These are phyloP conservation scores for Andrena praecox DNA, from an alignment of 2,888 invertebrate genomes.

Conservation along the genomic window DNA sequence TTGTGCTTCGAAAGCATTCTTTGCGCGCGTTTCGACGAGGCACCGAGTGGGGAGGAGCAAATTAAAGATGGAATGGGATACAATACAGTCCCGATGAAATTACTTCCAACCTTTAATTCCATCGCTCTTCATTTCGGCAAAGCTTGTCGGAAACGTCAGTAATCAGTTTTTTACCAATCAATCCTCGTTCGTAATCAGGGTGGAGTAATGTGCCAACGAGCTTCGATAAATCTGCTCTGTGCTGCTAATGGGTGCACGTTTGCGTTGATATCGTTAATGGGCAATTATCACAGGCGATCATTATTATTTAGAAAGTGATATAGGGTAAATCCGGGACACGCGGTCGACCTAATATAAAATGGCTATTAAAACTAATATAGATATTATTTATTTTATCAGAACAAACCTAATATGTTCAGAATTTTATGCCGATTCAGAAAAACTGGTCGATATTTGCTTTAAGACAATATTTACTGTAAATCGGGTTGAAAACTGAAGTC, in stretches of 20 bases:
- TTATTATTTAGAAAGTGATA: too few species aligned
- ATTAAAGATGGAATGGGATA: slow-evolving; percentile 1
- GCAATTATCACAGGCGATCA: too few species aligned
- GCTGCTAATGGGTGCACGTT: slow-evolving; percentile 31
- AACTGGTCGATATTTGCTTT: too few species aligned
- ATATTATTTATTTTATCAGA: too few species aligned
- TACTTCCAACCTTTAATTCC: slow-evolving; percentile 22
- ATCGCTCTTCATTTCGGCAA: background rate
- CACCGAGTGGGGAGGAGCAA: background rate
- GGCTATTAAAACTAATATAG: too few species aligned
- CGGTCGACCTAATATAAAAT: too few species aligned
- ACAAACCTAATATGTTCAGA: too few species aligned
- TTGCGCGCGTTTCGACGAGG: background rate
- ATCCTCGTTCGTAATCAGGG: slow-evolving; percentile 6
- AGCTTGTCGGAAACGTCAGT: slow-evolving; percentile 9
- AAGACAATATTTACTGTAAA: too few species aligned
- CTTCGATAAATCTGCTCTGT: slow-evolving; percentile 30
- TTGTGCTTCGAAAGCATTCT: slow-evolving; percentile 4
- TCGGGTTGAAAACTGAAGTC: too few species aligned
- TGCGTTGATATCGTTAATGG: background rate
- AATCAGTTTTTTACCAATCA: slow-evolving; percentile 36
- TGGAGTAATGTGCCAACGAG: slow-evolving; percentile 36
- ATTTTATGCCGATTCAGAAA: too few species aligned
- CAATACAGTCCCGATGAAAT: background rate
- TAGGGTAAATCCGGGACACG: too few species aligned